Evolutionary conservation across 2,113 vertebrate species (phyloP).

Genomic region (Triplophysa dalaica): DNA sequence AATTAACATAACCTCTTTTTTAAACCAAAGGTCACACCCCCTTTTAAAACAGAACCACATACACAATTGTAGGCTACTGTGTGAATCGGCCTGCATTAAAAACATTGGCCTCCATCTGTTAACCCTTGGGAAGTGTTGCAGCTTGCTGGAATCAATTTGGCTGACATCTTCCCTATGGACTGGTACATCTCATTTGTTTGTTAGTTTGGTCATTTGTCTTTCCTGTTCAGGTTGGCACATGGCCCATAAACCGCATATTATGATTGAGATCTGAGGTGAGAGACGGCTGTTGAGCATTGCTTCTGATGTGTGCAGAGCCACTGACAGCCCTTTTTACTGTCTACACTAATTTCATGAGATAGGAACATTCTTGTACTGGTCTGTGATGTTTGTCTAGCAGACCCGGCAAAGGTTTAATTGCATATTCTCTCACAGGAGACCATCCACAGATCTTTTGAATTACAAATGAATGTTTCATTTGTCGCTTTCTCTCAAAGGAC

Average conservation of each 20-base stretch:
- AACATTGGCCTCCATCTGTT: slow-evolving; percentile 49
- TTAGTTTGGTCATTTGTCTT: slow-evolving; percentile 40
- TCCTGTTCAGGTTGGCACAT: slow-evolving; percentile 20
- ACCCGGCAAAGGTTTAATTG: slow-evolving; percentile 50
- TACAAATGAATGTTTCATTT: slow-evolving; percentile 52
- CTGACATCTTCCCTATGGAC: slow-evolving; percentile 17
- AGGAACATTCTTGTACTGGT: slow-evolving; percentile 27
- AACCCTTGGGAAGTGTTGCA: slow-evolving; percentile 34
- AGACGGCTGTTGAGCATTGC: not conserved
- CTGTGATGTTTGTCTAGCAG: slow-evolving; percentile 44
- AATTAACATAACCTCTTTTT: not conserved
- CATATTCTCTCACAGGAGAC: slow-evolving; percentile 39
- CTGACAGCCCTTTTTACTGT: slow-evolving; percentile 12
- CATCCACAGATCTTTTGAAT: slow-evolving; percentile 40
- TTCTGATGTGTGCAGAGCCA: not conserved
- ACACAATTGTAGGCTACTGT: not conserved
- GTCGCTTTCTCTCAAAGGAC: slow-evolving; percentile 47
- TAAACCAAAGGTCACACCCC: not conserved
- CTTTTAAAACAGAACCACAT: not conserved
- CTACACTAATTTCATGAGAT: slow-evolving; percentile 37
- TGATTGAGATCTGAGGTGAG: slow-evolving; percentile 35
- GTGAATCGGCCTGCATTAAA: slow-evolving; percentile 22
- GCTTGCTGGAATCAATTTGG: slow-evolving; percentile 28
- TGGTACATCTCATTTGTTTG: slow-evolving; percentile 20
- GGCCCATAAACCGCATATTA: slow-evolving; percentile 8